phyloP scores from a whole-genome alignment of 2,797 vertebrate genomes.

The Ptychobarbus kaznakovi region DNA sequence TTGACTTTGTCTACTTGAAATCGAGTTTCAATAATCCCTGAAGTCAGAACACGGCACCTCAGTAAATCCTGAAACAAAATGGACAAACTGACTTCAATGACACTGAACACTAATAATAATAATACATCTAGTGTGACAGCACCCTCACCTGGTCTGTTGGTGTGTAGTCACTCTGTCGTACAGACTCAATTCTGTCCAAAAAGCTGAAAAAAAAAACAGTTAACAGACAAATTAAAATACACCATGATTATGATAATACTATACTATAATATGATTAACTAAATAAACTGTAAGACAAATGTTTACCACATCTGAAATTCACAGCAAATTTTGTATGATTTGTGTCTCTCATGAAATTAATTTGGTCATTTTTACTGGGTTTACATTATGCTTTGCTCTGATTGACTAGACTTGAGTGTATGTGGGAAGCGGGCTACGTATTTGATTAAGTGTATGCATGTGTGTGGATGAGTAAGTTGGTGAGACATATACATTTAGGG shows the following conservation, averaged over 20 bases:
- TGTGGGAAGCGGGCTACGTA: background rate
- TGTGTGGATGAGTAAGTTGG: background rate
- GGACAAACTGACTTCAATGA: background rate
- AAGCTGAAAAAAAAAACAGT: conserved; percentile 80
- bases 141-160: conserved; percentile 92
- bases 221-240: background rate
- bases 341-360: background rate
- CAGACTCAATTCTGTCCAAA: conserved; percentile 89
- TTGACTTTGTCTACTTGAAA: conserved; percentile 99
- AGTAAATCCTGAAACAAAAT: conserved; percentile 84
- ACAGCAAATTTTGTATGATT: too few species aligned
- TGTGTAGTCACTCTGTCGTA: conserved; percentile 91
- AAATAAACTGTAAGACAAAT: too few species aligned
- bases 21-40: conserved; percentile 95
- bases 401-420: background rate
- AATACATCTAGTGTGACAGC: background rate
- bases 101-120: background rate
- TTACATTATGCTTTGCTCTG: background rate
- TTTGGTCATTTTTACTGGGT: background rate
- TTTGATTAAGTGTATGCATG: background rate
- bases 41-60: conserved; percentile 95
- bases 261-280: background rate
- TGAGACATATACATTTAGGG: background rate
- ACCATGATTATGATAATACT: background rate
- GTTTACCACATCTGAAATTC: too few species aligned